A percentile compares a stretch with the other conserved stretches of the same genome.
phyloP scores from a whole-genome alignment of 2,113 vertebrate species.

The Micronycteris hirsuta region DNA sequence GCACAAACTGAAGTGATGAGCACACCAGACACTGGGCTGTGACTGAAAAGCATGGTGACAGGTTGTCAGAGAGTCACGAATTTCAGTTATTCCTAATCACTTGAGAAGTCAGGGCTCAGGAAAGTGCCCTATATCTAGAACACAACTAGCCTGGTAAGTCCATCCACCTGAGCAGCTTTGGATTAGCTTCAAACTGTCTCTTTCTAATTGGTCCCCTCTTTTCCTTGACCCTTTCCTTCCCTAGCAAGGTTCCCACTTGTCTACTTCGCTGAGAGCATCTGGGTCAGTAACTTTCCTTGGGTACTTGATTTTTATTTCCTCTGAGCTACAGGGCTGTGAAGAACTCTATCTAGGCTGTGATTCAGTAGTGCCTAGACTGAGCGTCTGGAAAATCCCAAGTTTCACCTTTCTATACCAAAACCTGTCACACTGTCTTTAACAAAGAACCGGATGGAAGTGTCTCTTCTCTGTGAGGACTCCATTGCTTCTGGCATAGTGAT shows the following conservation, averaged over 20 bases:
- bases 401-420: neutral
- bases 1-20: conserved; percentile 24
- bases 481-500: conserved; percentile 17
- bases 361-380: conserved; percentile 47
- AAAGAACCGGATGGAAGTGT: conserved; percentile 49
- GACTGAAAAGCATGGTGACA: conserved; percentile 2
- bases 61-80: neutral
- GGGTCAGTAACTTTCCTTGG: conserved; percentile 49
- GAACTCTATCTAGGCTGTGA: conserved; percentile 40
- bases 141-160: neutral
- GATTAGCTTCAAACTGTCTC: conserved; percentile 21
- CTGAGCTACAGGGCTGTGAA: conserved; percentile 22
- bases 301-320: conserved; percentile 46
- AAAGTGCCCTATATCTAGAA: neutral
- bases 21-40: neutral
- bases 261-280: conserved; percentile 46
- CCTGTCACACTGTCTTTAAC: conserved; percentile 5
- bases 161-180: neutral
- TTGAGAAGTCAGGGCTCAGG: conserved; percentile 14
- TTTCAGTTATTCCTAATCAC: conserved; percentile 12
- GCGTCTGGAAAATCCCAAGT: conserved; percentile 46
- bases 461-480: conserved; percentile 3
- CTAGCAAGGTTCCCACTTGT: conserved; percentile 25
- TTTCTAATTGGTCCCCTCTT: conserved; percentile 34
- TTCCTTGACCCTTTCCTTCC: conserved; percentile 22